These are phyloP conservation scores for Drosophila seguyi DNA, from an alignment of 1,140 invertebrate species.

Conservation along the genomic window DNA sequence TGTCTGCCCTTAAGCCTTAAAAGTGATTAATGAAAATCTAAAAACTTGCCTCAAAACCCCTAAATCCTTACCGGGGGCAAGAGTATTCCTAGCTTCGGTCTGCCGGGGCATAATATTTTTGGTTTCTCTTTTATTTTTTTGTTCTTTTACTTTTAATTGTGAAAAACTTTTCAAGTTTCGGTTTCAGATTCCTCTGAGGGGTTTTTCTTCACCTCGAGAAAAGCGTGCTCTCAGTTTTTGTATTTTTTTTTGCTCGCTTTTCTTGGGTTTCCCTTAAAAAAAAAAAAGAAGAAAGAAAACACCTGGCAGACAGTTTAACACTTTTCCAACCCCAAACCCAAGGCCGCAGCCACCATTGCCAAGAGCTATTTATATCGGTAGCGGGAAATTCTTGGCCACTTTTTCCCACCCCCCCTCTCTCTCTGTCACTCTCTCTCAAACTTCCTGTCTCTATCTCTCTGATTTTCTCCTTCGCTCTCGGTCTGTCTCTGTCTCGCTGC, in stretches of 20 bases:
- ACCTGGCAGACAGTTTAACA: conserved; percentile 50
- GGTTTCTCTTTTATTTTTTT: background rate
- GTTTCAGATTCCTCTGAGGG: background rate
- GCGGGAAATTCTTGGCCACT: conserved; percentile 42
- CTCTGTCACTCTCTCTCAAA: background rate
- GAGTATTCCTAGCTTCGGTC: conserved; percentile 34
- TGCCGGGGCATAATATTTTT: conserved; percentile 10
- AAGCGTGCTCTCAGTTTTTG: conserved; percentile 4
- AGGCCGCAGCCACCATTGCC: conserved; percentile 25
- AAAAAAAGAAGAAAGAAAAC: conserved; percentile 9
- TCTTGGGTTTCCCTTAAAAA: background rate
- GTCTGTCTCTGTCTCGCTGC: conserved; percentile 47
- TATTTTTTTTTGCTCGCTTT: background rate
- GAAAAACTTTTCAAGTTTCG: conserved; percentile 28
- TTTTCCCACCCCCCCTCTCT: background rate
- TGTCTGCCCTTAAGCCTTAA: too few species aligned
- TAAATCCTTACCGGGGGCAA: background rate
- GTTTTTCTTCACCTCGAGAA: conserved; percentile 7
- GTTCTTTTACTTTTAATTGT: conserved; percentile 28
- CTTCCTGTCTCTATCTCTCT: conserved; percentile 9
- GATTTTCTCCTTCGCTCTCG: conserved; percentile 24
- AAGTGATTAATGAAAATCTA: background rate
- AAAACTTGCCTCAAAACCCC: too few species aligned
- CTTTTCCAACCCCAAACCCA: conserved; percentile 29
- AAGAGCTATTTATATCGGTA: conserved; percentile 38